A percentile compares a stretch with the other conserved stretches of the same genome.
These are phyloP conservation scores for Drosophila sproati DNA, from an alignment of 1,140 invertebrate species.

Conservation along the genomic window DNA sequence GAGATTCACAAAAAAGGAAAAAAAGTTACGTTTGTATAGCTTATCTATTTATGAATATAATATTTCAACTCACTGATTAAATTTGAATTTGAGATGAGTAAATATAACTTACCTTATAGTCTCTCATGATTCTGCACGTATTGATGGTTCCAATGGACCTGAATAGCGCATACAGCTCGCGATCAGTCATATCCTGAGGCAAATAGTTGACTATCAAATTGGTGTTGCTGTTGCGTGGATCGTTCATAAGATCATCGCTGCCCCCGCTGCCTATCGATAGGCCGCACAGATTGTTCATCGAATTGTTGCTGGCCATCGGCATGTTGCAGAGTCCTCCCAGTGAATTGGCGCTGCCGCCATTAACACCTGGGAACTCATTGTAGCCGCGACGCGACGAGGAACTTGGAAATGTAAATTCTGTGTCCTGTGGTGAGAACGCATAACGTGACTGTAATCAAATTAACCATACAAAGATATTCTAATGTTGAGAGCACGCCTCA, in stretches of 20 bases:
- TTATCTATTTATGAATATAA: not conserved
- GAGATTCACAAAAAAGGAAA: constrained; percentile 20
- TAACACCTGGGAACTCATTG: constrained; percentile 77
- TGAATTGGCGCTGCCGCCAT: constrained; percentile 75
- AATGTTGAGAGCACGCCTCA: constrained; percentile 80
- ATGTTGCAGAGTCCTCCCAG: constrained; percentile 76
- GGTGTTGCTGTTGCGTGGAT: constrained; percentile 85
- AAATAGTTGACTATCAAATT: constrained; percentile 98
- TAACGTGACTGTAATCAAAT: constrained; percentile 84
- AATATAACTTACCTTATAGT: constrained; percentile 89
- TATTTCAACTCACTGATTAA: constrained; percentile 73
- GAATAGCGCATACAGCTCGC: constrained; percentile 95
- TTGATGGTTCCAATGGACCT: constrained; percentile 94
- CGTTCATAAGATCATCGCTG: constrained; percentile 67
- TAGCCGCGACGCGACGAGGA: constrained; percentile 77
- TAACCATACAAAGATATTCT: constrained; percentile 80
- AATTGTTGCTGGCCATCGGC: constrained; percentile 81
- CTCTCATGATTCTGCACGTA: constrained; percentile 95
- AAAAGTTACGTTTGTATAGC: not conserved
- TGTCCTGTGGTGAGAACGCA: constrained; percentile 85
- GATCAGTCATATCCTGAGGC: constrained; percentile 96
- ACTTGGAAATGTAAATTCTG: constrained; percentile 84
- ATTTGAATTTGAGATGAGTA: constrained; percentile 64
- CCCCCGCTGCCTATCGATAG: constrained; percentile 70
- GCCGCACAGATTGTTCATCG: constrained; percentile 76